Evolutionary conservation across 2,888 invertebrate species (phyloP), one percentile per base, ranked within the genome.

Genomic region (Caenorhabditis sp.): DNA sequence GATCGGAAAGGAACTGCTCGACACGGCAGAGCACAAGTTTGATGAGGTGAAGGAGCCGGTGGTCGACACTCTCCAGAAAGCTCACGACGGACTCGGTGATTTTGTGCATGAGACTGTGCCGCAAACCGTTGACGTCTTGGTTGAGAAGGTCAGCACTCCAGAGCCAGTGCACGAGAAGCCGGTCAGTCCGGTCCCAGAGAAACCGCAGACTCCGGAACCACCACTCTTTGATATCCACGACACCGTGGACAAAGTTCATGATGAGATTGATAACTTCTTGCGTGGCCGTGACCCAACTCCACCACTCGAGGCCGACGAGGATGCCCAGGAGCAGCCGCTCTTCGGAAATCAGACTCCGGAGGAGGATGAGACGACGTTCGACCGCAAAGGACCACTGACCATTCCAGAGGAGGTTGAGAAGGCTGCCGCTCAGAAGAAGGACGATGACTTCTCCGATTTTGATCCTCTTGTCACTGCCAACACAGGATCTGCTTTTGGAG

Each of bases 321-420:
- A 69, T 20, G 56, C 28, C 6, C 24, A 86, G 22, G 79, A 72
- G 15, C 65, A 68, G 37, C 87, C 86, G 18, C 76, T 81, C 15
- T 88, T 88, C 58, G 80, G 85, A 51, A 80, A 79, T 58, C 85
- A 83, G 26, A 86, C 86, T 35, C 88, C 87, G 18, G 86, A 87
- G 55, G 74, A 78, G 44, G 74, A 84, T 20, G 83, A 80, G 80
- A 79, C 81, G 18, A 82, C 85, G 18, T 77, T 80, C 62, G 71
- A 83, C 44, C 44, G 87, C 15, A 70, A 79, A 4, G 89, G 89
- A 37, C 89, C 89, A 6, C 72, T 89, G 44, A 89, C 88, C 8
- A 89, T 89, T 71, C 89, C 89, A 13, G 82, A 80, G 40, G 47
- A 76, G n/a, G 67, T 76, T n/a, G 74, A 74, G 51, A 74, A 67